Evolutionary conservation across 2,888 invertebrate species (phyloP).

Genomic region (Frankliniella fusca): DNA sequence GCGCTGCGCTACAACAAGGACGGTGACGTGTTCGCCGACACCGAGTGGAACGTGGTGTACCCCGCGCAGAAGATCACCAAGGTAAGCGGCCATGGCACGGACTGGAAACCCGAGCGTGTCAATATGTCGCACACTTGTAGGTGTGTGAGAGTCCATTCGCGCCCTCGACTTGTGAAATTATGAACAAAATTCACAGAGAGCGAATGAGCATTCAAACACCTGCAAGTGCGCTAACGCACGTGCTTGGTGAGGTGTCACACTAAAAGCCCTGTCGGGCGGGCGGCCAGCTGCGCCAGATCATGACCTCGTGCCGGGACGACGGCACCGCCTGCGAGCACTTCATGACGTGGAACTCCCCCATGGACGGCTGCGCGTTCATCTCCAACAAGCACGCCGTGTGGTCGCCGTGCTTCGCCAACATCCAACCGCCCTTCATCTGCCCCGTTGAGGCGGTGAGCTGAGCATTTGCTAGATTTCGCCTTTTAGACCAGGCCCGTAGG

Average conservation of each 20-base stretch:
- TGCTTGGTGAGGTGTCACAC: background rate
- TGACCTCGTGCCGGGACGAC: background rate
- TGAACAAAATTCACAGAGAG: too few species aligned
- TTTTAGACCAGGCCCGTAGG: background rate
- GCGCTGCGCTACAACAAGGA: background rate
- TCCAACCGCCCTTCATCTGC: background rate
- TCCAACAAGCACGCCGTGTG: background rate
- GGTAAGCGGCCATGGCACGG: background rate
- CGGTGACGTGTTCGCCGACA: background rate
- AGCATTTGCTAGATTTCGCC: too few species aligned
- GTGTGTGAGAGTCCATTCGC: too few species aligned
- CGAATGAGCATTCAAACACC: too few species aligned
- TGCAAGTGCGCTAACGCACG: too few species aligned
- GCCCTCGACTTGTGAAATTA: too few species aligned
- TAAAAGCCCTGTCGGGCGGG: background rate
- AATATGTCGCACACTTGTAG: background rate
- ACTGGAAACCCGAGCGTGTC: too few species aligned
- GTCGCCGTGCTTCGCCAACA: background rate
- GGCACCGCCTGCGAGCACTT: constrained; percentile 16
- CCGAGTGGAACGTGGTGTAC: background rate
- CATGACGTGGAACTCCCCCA: constrained; percentile 15
- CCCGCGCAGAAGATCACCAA: background rate
- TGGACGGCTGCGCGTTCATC: background rate
- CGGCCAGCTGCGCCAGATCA: background rate
- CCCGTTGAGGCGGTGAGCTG: background rate